phyloP scores from a whole-genome alignment of 2,888 invertebrate genomes.

The Anoplius nigerrimus region DNA sequence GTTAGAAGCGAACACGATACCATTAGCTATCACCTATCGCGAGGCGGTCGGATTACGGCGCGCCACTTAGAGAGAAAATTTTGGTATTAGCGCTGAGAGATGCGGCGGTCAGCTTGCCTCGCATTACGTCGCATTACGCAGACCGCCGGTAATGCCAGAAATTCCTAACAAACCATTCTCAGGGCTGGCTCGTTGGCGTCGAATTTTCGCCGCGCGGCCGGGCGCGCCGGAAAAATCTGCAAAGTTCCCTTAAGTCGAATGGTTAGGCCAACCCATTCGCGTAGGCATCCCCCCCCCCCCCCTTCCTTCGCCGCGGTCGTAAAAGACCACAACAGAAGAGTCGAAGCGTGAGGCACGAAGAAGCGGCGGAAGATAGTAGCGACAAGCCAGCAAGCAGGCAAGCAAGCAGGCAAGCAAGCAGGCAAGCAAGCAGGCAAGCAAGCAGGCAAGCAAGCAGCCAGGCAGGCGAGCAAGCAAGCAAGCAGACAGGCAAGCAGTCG shows the following conservation, averaged over 20 bases:
- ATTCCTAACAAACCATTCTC: too few species aligned
- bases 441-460: not conserved
- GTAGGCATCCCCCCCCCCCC: conserved; percentile 5
- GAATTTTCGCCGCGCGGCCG: too few species aligned
- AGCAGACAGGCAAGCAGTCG: not conserved
- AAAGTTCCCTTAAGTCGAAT: too few species aligned
- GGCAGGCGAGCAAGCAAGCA: conserved; percentile 34
- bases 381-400: conserved; percentile 35
- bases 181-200: too few species aligned
- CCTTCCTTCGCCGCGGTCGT: conserved; percentile 34
- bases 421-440: too few species aligned
- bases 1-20: too few species aligned
- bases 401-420: not conserved
- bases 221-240: too few species aligned
- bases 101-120: too few species aligned
- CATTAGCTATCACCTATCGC: too few species aligned
- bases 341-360: conserved; percentile 5
- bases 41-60: too few species aligned
- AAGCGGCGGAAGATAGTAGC: conserved; percentile 33
- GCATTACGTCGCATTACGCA: conserved; percentile 35
- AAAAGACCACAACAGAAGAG: conserved; percentile 39
- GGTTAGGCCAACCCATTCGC: not conserved
- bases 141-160: not conserved
- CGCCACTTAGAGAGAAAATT: too few species aligned
- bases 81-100: too few species aligned